These are phyloP conservation scores for Drosophila fuyamai DNA, from an alignment of 1,140 invertebrate genomes.

Conservation along the genomic window DNA sequence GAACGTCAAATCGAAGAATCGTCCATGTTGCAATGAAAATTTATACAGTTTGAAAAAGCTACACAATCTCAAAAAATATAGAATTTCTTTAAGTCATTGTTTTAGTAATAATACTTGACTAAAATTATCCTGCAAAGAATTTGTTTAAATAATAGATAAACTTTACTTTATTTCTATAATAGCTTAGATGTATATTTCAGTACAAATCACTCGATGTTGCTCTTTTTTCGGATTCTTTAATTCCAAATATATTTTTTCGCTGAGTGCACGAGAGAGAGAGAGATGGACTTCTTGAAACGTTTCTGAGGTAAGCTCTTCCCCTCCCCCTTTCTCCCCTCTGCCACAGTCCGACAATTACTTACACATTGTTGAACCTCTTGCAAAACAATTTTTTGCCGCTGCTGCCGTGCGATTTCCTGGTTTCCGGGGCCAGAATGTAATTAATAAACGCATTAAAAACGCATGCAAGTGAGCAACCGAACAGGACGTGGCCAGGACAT, in stretches of 20 bases:
- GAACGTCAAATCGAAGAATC: too few species aligned
- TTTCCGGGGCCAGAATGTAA: slow-evolving; percentile 60
- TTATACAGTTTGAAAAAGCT: too few species aligned
- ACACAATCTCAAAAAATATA: too few species aligned
- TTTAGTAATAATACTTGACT: too few species aligned
- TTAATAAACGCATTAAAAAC: slow-evolving; percentile 82
- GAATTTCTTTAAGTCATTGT: too few species aligned
- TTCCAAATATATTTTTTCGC: neutral
- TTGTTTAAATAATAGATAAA: too few species aligned
- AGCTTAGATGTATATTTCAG: neutral
- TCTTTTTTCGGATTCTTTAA: too few species aligned
- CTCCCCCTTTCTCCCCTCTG: slow-evolving; percentile 1
- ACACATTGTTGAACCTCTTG: slow-evolving; percentile 73
- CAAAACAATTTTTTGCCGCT: slow-evolving; percentile 59
- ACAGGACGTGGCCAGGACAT: slow-evolving; percentile 36
- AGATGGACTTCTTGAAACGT: slow-evolving; percentile 50
- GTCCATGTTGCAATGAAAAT: too few species aligned
- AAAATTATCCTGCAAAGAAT: too few species aligned
- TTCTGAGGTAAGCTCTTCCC: slow-evolving; percentile 24
- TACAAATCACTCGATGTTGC: too few species aligned
- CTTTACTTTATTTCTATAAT: too few species aligned
- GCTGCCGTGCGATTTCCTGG: slow-evolving; percentile 56
- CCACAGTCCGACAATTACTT: slow-evolving; percentile 58
- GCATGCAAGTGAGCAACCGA: slow-evolving; percentile 71
- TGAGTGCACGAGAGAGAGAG: slow-evolving; percentile 19